These are phyloP conservation scores for Cervus canadensis DNA, from an alignment of 2,113 vertebrate species.

Conservation along the genomic window DNA sequence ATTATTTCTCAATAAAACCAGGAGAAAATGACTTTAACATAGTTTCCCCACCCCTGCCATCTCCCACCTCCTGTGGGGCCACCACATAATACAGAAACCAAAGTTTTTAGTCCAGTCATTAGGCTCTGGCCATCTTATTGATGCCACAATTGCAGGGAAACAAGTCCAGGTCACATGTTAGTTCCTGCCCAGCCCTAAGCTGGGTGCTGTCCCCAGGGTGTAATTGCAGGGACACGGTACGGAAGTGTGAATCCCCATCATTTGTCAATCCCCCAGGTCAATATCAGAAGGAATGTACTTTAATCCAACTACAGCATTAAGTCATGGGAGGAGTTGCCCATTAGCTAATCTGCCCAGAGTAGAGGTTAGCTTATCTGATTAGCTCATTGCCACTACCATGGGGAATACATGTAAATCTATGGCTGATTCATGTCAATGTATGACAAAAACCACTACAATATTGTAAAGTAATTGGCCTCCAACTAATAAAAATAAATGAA, in stretches of 20 bases:
- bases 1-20: not conserved
- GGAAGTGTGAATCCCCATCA: constrained; percentile 18
- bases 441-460: no score
- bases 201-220: not conserved
- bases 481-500: no score
- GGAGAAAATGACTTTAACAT: not conserved
- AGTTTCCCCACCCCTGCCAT: not conserved
- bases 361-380: not conserved
- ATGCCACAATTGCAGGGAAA: not conserved
- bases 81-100: not conserved
- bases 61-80: no score
- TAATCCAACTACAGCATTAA: not conserved
- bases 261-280: constrained; percentile 25
- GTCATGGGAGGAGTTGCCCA: not conserved
- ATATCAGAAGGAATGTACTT: not conserved
- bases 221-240: not conserved
- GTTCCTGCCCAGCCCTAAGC: not conserved
- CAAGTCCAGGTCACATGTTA: not conserved
- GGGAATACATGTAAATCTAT: no score
- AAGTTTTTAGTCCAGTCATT: not conserved
- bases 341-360: not conserved
- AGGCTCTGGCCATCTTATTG: not conserved
- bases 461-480: no score
- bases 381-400: not conserved
- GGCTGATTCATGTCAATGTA: no score